Conservation (phyloP, 2,113 vertebrate species). For the Capreolus pygargus region DNA sequence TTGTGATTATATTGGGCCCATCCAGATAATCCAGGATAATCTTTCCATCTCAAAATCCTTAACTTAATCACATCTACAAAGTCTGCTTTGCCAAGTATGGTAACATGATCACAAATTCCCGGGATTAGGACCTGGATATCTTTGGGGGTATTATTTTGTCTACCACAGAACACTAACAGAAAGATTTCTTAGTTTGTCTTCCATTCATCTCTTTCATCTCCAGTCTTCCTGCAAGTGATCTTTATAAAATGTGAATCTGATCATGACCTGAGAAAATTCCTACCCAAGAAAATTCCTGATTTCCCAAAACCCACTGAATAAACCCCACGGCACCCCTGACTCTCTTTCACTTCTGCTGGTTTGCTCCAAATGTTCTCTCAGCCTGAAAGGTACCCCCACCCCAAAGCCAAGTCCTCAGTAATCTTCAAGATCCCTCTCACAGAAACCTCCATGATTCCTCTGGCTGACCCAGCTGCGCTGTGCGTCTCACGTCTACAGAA, state of each 20-base stretch:
- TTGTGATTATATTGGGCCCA: not conserved
- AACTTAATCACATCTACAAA: constrained; percentile 23
- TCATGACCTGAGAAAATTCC: not conserved
- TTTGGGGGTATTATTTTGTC: not conserved
- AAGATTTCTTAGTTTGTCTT: not conserved
- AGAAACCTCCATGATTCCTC: not conserved
- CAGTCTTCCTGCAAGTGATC: not conserved
- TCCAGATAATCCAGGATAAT: constrained; percentile 18
- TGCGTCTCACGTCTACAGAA: not conserved
- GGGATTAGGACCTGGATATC: not conserved
- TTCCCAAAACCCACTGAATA: not conserved
- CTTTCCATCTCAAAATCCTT: not conserved
- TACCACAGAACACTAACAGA: not conserved
- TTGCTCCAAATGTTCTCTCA: not conserved
- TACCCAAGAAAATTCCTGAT: not conserved
- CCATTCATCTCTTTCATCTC: not conserved
- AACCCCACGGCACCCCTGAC: not conserved
- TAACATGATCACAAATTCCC: not conserved
- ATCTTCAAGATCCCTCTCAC: not conserved
- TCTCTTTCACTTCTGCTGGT: not conserved
- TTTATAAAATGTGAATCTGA: constrained; percentile 2
- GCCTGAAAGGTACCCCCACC: not conserved
- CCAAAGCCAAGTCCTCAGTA: not conserved
- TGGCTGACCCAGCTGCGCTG: not conserved
- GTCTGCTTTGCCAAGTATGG: not conserved